A percentile compares a stretch with the other conserved stretches of the same genome.
Evolutionary conservation across 2,113 vertebrate genomes (phyloP).

Genomic region (Cervus canadensis): DNA sequence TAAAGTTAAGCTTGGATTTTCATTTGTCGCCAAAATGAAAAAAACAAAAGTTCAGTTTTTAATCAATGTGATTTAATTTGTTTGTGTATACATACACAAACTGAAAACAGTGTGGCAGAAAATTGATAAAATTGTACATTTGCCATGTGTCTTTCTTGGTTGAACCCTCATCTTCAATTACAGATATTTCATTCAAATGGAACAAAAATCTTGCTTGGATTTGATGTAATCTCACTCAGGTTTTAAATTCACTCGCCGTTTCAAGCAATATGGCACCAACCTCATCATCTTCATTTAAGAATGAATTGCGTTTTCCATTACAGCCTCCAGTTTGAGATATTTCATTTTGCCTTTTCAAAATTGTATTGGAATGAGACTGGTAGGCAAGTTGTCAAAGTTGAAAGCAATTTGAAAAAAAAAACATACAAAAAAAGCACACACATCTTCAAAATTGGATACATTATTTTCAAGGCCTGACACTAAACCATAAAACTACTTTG

Average conservation of each 20-base stretch:
- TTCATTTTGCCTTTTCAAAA: conserved; percentile 64
- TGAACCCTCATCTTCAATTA: conserved; percentile 45
- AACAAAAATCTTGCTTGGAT: conserved; percentile 56
- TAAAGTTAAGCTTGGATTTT: neutral
- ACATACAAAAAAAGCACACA: neutral
- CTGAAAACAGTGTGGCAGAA: neutral
- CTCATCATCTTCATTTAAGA: conserved; percentile 71
- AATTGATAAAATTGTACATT: conserved; percentile 35
- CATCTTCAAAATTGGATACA: conserved; percentile 39
- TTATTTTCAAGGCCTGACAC: conserved; percentile 47
- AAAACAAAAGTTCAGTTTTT: neutral
- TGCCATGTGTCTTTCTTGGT: neutral
- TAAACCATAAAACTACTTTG: conserved; percentile 33
- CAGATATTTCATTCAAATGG: conserved; percentile 50
- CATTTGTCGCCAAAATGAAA: neutral
- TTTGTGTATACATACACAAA: conserved; percentile 36
- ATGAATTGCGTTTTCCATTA: conserved; percentile 69
- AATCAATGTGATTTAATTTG: conserved; percentile 2
- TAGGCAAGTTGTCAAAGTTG: conserved; percentile 60
- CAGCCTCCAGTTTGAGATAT: conserved; percentile 42
- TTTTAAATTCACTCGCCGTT: conserved; percentile 62
- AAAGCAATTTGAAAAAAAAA: conserved; percentile 52
- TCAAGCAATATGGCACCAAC: conserved; percentile 40
- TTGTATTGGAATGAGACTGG: conserved; percentile 50
- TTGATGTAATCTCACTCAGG: conserved; percentile 43